These are phyloP conservation scores for Camelus bactrianus DNA, from an alignment of 2,113 vertebrate species.

Conservation along the genomic window DNA sequence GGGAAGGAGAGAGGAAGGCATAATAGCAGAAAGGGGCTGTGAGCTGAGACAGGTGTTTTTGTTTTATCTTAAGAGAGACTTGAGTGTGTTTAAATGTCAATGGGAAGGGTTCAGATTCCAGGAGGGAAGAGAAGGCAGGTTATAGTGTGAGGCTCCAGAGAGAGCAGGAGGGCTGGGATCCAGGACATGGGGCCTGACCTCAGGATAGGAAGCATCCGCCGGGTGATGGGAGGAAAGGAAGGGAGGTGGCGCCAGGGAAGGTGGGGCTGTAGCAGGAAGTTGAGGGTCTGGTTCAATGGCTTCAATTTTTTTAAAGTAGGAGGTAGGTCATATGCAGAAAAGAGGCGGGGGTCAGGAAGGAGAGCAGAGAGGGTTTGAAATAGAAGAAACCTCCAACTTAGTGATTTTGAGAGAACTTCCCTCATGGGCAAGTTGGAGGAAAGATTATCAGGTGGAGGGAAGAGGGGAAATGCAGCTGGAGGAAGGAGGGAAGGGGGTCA, in stretches of 20 bases:
- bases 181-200: background rate
- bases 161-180: background rate
- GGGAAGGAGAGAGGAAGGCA: background rate
- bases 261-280: conserved; percentile 18
- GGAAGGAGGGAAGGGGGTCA: background rate
- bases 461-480: background rate
- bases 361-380: background rate
- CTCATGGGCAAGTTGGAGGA: background rate
- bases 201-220: background rate
- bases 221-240: conserved; percentile 7
- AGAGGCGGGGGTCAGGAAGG: background rate
- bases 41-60: background rate
- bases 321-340: background rate
- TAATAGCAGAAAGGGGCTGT: background rate
- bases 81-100: background rate
- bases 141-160: background rate
- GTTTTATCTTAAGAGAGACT: conserved; percentile 30
- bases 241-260: background rate
- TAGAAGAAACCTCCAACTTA: background rate
- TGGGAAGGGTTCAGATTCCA: background rate
- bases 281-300: background rate
- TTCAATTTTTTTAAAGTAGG: background rate
- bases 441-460: background rate
- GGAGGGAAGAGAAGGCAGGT: background rate
- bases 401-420: background rate